Evolutionary conservation across 2,888 invertebrate species (phyloP).

Genomic region (Apocheima hispidaria): DNA sequence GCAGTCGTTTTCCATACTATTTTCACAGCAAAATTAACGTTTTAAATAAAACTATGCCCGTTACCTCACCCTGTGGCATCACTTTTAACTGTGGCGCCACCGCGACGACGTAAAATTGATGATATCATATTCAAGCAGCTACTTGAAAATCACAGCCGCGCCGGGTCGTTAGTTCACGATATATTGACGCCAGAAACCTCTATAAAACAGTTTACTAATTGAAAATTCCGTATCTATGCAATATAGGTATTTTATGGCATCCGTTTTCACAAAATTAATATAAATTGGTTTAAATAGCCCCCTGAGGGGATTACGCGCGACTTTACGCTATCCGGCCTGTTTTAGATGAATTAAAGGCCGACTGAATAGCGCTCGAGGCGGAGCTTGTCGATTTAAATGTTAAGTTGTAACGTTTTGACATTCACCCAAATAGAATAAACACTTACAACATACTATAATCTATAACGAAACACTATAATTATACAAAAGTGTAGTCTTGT

Average conservation of each 20-base stretch:
- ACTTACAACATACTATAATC: too few relatives aligned
- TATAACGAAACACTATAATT: too few relatives aligned
- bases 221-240: conserved; percentile 39
- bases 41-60: too few relatives aligned
- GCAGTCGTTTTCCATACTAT: too few relatives aligned
- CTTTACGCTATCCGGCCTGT: conserved; percentile 25
- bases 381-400: conserved; percentile 25
- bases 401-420: conserved; percentile 1
- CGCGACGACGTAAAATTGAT: too few relatives aligned
- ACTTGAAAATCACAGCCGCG: conserved; percentile 1
- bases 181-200: conserved; percentile 26
- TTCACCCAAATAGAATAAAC: conserved; percentile 1
- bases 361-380: conserved; percentile 22
- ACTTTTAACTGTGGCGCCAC: conserved; percentile 10
- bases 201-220: conserved; percentile 35
- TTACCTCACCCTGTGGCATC: conserved; percentile 3
- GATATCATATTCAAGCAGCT: too few relatives aligned
- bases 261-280: conserved; percentile 46
- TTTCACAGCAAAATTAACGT: too few relatives aligned
- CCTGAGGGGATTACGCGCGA: conserved; percentile 34
- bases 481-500: too few relatives aligned
- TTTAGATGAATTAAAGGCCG: conserved; percentile 20
- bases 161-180: conserved; percentile 33
- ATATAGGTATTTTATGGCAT: conserved; percentile 41
- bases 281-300: conserved; percentile 40